phyloP scores from a whole-genome alignment of 2,888 invertebrate species.

The Tetragnatha montana region DNA sequence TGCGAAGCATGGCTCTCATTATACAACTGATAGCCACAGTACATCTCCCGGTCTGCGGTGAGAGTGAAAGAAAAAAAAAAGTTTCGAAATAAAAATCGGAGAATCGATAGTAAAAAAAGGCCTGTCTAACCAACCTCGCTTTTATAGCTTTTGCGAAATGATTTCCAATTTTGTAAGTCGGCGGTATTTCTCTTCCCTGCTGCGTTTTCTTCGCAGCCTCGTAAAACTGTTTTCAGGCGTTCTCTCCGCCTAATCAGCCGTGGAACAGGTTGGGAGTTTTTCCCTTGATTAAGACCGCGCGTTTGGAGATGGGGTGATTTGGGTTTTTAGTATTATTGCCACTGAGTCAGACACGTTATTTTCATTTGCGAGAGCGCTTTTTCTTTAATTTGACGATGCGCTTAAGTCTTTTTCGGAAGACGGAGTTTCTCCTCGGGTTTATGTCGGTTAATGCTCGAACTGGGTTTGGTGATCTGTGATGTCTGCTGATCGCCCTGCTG shows the following conservation, averaged over 20 bases:
- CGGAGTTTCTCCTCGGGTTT: not conserved
- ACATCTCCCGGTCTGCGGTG: not conserved
- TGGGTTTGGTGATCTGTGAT: not conserved
- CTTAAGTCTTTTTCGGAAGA: not conserved
- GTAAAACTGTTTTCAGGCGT: conserved; percentile 50
- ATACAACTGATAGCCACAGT: conserved; percentile 42
- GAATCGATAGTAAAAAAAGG: conserved; percentile 43
- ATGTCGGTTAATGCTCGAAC: not conserved
- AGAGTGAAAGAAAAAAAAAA: not conserved
- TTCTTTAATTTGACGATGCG: not conserved
- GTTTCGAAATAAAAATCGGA: conserved; percentile 53
- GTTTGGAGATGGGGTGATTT: conserved; percentile 21
- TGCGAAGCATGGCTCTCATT: conserved; percentile 44
- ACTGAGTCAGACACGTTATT: conserved; percentile 6
- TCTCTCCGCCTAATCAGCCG: conserved; percentile 45
- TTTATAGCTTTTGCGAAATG: conserved; percentile 60
- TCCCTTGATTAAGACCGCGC: conserved; percentile 15
- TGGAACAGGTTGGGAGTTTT: conserved; percentile 46
- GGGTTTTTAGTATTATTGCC: conserved; percentile 42
- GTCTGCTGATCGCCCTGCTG: not conserved
- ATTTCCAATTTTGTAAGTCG: conserved; percentile 61
- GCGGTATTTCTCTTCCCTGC: conserved; percentile 53
- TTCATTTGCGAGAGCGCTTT: not conserved
- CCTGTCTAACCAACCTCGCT: conserved; percentile 37
- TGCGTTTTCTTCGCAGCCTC: conserved; percentile 26